Percentiles rank a stretch among this genome's conserved stretches.
Evolutionary conservation across 2,888 invertebrate species (phyloP).

Genomic region (Rotaria magnacalcarata): DNA sequence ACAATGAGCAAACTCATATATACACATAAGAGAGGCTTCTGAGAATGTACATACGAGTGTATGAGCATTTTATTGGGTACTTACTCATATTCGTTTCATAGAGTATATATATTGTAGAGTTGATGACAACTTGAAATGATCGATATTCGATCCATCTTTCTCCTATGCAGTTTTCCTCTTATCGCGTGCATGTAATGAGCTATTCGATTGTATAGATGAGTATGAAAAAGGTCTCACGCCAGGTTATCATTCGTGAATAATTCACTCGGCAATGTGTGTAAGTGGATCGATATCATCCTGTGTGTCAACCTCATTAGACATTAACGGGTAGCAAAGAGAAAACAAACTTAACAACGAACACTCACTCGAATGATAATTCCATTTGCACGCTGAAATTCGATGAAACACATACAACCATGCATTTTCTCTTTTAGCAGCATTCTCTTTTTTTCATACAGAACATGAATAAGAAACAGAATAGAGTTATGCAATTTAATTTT

Average conservation of each 20-base stretch:
- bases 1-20: neutral
- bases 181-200: neutral
- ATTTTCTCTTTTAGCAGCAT: neutral
- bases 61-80: slow-evolving; percentile 17
- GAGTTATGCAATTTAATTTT: slow-evolving; percentile 5
- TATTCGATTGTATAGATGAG: slow-evolving; percentile 18
- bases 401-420: neutral
- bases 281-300: slow-evolving; percentile 29
- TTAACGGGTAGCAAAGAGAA: neutral
- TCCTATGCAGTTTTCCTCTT: neutral
- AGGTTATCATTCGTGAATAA: neutral
- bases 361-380: neutral
- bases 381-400: neutral
- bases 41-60: neutral
- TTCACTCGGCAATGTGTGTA: neutral
- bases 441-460: neutral
- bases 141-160: slow-evolving; percentile 21
- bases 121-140: slow-evolving; percentile 31
- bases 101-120: neutral
- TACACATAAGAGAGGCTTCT: neutral
- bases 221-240: slow-evolving; percentile 22
- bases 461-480: neutral
- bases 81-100: neutral
- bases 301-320: slow-evolving; percentile 28
- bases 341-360: slow-evolving; percentile 26